Conservation (phyloP, 1,140 invertebrate genomes). For the Brachystomella parvula region DNA sequence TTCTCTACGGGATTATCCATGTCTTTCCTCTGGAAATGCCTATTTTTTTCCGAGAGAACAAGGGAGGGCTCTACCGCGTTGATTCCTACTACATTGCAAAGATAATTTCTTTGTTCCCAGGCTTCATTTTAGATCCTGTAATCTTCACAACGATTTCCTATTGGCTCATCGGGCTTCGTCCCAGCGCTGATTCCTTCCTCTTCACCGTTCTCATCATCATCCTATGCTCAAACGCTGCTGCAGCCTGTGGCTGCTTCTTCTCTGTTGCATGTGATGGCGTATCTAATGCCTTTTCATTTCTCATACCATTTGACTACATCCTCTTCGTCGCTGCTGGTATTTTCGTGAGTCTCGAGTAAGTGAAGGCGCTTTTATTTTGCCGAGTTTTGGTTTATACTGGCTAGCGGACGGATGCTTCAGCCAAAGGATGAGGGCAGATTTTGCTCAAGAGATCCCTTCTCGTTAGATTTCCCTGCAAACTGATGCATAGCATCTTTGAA, state of each 20-base stretch:
- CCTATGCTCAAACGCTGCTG: slow-evolving; percentile 71
- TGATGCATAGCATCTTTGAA: too few relatives aligned
- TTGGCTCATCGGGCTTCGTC: slow-evolving; percentile 63
- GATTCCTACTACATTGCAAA: slow-evolving; percentile 66
- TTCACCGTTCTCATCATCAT: slow-evolving; percentile 58
- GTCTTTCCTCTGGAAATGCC: slow-evolving; percentile 69
- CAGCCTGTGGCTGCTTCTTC: slow-evolving; percentile 75
- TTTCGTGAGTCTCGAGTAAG: slow-evolving; percentile 70
- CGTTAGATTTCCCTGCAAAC: too few relatives aligned
- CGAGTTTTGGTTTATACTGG: too few relatives aligned
- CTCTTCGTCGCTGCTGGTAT: slow-evolving; percentile 80
- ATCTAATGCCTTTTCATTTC: slow-evolving; percentile 66
- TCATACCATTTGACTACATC: slow-evolving; percentile 78
- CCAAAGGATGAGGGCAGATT: too few relatives aligned
- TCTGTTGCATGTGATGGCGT: slow-evolving; percentile 72
- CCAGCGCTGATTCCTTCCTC: slow-evolving; percentile 56
- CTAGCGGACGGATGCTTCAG: too few relatives aligned
- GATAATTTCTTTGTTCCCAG: slow-evolving; percentile 67
- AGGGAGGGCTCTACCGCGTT: slow-evolving; percentile 63
- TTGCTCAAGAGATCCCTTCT: too few relatives aligned
- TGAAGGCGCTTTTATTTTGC: too few relatives aligned
- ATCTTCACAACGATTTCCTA: slow-evolving; percentile 69
- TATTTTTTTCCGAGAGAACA: slow-evolving; percentile 66
- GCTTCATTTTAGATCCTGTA: slow-evolving; percentile 65
- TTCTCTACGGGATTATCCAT: slow-evolving; percentile 72